Percentiles rank a stretch among this genome's conserved stretches.
phyloP scores from a whole-genome alignment of 1,140 invertebrate species.

The Drosophila orosa region DNA sequence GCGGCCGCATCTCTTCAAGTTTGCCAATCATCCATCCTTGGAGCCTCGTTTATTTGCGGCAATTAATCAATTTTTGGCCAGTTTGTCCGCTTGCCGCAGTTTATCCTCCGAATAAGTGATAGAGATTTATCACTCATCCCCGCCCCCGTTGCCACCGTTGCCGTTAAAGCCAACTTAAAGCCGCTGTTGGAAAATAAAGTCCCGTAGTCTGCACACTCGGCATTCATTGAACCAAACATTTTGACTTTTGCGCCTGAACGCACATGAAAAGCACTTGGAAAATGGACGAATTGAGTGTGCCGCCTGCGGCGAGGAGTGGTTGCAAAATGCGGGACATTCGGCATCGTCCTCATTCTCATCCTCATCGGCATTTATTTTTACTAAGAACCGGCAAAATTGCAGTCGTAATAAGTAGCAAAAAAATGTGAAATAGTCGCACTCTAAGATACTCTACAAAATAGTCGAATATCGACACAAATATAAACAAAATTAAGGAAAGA shows the following conservation, averaged over 20 bases:
- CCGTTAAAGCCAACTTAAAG: constrained; percentile 55
- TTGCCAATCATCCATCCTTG: constrained; percentile 28
- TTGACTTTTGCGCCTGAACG: constrained; percentile 76
- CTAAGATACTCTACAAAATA: not conserved
- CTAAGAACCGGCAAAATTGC: constrained; percentile 43
- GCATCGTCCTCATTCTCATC: not conserved
- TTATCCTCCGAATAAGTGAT: constrained; percentile 72
- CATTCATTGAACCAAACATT: constrained; percentile 76
- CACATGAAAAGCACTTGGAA: constrained; percentile 69
- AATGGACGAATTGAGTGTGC: constrained; percentile 37
- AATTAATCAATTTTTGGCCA: constrained; percentile 76
- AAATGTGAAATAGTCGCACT: not conserved
- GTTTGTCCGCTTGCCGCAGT: constrained; percentile 32
- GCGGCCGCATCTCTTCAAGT: constrained; percentile 41
- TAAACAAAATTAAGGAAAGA: not conserved
- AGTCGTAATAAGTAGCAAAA: constrained; percentile 26
- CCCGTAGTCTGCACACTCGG: constrained; percentile 23
- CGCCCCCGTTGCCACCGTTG: constrained; percentile 4
- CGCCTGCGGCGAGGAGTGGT: constrained; percentile 11
- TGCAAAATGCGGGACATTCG: constrained; percentile 2
- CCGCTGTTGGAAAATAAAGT: not conserved
- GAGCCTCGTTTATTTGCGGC: constrained; percentile 71
- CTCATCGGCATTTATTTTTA: constrained; percentile 27
- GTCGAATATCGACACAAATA: no score
- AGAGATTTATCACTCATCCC: constrained; percentile 73